These are phyloP conservation scores for Rambutsinella grinnellia DNA, from an alignment of 2,888 invertebrate genomes.

Conservation along the genomic window DNA sequence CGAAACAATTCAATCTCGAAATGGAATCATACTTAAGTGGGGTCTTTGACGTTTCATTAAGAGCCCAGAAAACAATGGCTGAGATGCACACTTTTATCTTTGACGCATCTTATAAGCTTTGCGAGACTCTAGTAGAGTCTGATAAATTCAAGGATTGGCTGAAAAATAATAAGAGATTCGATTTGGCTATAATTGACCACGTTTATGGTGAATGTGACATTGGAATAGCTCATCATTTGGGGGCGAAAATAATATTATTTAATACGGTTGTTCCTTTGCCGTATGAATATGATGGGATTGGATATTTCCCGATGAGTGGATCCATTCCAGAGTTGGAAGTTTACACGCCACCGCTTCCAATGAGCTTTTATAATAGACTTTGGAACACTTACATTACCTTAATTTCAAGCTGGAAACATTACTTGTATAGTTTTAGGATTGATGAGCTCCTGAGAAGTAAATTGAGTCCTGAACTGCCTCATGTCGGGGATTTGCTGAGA, in stretches of 20 bases:
- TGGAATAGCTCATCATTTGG: slow-evolving; percentile 39
- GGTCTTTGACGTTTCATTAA: slow-evolving; percentile 25
- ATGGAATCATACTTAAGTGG: slow-evolving; percentile 5
- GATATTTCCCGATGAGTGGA: slow-evolving; percentile 35
- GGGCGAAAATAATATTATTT: slow-evolving; percentile 42
- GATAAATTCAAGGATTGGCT: no score
- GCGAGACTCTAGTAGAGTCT: slow-evolving; percentile 19
- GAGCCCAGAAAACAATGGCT: not conserved
- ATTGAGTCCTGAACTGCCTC: slow-evolving; percentile 14
- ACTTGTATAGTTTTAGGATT: not conserved
- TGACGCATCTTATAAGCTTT: not conserved
- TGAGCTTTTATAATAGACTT: slow-evolving; percentile 14
- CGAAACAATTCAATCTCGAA: not conserved
- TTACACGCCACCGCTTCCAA: not conserved
- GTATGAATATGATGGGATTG: slow-evolving; percentile 42
- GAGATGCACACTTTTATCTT: not conserved
- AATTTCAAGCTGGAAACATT: slow-evolving; percentile 7
- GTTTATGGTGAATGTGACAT: slow-evolving; percentile 50
- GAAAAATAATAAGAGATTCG: no score
- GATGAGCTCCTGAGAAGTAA: slow-evolving; percentile 10
- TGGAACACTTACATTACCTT: slow-evolving; percentile 8
- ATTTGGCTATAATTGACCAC: slow-evolving; percentile 51
- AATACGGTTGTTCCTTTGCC: slow-evolving; percentile 28
- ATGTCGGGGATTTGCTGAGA: slow-evolving; percentile 9
- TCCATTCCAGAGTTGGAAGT: slow-evolving; percentile 49